phyloP scores from a whole-genome alignment of 2,888 invertebrate genomes.

The Drosophila atripex region DNA sequence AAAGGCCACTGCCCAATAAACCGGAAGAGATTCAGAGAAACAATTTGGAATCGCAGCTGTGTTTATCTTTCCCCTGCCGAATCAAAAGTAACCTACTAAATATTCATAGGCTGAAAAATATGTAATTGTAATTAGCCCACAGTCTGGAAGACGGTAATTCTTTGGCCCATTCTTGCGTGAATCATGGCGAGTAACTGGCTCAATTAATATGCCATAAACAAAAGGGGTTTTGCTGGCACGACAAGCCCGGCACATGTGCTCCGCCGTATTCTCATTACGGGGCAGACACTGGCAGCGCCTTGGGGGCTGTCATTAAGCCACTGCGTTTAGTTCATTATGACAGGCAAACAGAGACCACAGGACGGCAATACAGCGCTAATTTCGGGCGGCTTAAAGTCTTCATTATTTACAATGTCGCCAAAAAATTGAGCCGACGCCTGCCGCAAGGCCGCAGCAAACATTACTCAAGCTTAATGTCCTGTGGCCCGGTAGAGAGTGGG shows the following conservation, averaged over 20 bases:
- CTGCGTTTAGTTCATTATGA: slow-evolving; percentile 69
- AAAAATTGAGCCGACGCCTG: slow-evolving; percentile 70
- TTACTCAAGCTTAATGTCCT: slow-evolving; percentile 69
- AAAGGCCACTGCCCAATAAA: background rate
- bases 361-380: slow-evolving; percentile 63
- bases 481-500: slow-evolving; percentile 5
- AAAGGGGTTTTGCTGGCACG: background rate
- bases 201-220: slow-evolving; percentile 38
- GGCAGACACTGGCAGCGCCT: slow-evolving; percentile 23
- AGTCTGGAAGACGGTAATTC: background rate
- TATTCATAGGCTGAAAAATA: slow-evolving; percentile 15
- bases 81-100: slow-evolving; percentile 26
- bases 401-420: slow-evolving; percentile 73
- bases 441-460: slow-evolving; percentile 65
- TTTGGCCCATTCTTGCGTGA: slow-evolving; percentile 5
- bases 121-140: slow-evolving; percentile 10
- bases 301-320: slow-evolving; percentile 50
- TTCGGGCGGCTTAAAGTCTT: slow-evolving; percentile 77
- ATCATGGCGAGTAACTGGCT: slow-evolving; percentile 21
- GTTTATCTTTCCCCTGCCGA: background rate
- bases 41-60: background rate
- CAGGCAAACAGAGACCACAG: slow-evolving; percentile 18
- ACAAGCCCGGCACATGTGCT: slow-evolving; percentile 59
- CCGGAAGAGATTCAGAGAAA: background rate
- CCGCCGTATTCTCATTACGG: slow-evolving; percentile 52